Conservation (phyloP, 2,888 invertebrate genomes). For the Pristionchus arcanus region DNA sequence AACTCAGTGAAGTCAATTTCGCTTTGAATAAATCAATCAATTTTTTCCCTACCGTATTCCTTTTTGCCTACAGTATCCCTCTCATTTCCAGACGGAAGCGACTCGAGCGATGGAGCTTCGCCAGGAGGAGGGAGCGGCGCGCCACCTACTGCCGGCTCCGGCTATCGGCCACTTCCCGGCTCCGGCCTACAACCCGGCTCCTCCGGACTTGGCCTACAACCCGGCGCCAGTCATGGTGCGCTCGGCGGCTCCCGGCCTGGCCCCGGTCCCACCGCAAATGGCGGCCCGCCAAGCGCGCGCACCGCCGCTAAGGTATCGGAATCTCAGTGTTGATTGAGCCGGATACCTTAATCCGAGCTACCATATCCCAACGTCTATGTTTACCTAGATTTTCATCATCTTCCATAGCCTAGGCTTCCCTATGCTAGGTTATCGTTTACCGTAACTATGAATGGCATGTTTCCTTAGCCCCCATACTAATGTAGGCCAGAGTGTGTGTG, state of each 20-base stretch:
- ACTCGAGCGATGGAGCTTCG: constrained; percentile 6
- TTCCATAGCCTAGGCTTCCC: not conserved
- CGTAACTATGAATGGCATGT: not conserved
- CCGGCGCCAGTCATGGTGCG: constrained; percentile 22
- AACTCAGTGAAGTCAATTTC: no score
- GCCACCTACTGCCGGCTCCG: not conserved
- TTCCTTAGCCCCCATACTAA: not conserved
- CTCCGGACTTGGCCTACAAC: not conserved
- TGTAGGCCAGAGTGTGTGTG: constrained; percentile 16
- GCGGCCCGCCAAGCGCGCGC: constrained; percentile 63
- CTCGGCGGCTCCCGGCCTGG: not conserved
- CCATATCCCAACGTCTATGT: not conserved
- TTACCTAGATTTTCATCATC: not conserved
- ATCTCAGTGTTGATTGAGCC: constrained; percentile 67
- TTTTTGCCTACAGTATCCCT: not conserved
- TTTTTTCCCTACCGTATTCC: not conserved
- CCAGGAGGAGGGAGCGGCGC: not conserved
- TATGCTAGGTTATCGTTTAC: not conserved
- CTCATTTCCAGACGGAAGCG: constrained; percentile 23
- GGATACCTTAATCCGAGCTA: not conserved
- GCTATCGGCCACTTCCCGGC: not conserved
- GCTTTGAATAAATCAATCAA: not conserved
- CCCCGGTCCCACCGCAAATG: not conserved
- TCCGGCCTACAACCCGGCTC: not conserved
- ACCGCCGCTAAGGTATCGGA: constrained; percentile 64